phyloP scores from a whole-genome alignment of 1,140 invertebrate species.

The Pygmarrhopalites habei region DNA sequence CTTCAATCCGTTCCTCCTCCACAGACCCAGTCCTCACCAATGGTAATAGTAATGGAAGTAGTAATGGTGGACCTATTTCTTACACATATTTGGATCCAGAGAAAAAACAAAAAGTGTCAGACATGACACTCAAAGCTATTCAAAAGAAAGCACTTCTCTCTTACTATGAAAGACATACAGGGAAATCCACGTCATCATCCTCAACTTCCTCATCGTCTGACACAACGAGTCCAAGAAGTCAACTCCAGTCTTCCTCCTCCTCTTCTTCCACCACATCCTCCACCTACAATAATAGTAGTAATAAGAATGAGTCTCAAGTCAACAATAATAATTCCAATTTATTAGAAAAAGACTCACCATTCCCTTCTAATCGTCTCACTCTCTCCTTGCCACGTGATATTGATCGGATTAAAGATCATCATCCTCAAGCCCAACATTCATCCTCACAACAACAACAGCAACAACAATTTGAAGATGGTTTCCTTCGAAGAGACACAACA shows the following conservation, averaged over 20 bases:
- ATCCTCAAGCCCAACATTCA: too few relatives aligned
- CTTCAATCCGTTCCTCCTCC: too few relatives aligned
- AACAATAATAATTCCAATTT: neutral
- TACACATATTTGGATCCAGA: slow-evolving; percentile 66
- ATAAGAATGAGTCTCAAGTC: neutral
- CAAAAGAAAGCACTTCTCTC: slow-evolving; percentile 79
- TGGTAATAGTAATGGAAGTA: neutral
- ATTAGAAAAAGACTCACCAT: slow-evolving; percentile 23
- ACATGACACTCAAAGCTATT: slow-evolving; percentile 71
- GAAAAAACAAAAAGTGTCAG: slow-evolving; percentile 64
- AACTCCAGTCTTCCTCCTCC: neutral
- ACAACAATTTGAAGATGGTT: neutral
- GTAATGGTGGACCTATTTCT: slow-evolving; percentile 43
- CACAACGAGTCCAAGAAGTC: neutral
- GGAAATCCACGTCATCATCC: slow-evolving; percentile 25
- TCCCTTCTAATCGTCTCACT: slow-evolving; percentile 17
- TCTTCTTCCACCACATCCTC: slow-evolving; percentile 1
- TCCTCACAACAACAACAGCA: neutral
- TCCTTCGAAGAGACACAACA: neutral
- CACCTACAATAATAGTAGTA: neutral
- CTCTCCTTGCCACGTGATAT: slow-evolving; percentile 24
- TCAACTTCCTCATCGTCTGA: neutral
- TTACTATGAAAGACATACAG: slow-evolving; percentile 68
- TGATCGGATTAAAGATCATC: slow-evolving; percentile 18
- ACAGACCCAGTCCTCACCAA: neutral